Conservation (phyloP, 53 echinoderm and acorn worm genomes). For the Holothuria leucospilota region DNA sequence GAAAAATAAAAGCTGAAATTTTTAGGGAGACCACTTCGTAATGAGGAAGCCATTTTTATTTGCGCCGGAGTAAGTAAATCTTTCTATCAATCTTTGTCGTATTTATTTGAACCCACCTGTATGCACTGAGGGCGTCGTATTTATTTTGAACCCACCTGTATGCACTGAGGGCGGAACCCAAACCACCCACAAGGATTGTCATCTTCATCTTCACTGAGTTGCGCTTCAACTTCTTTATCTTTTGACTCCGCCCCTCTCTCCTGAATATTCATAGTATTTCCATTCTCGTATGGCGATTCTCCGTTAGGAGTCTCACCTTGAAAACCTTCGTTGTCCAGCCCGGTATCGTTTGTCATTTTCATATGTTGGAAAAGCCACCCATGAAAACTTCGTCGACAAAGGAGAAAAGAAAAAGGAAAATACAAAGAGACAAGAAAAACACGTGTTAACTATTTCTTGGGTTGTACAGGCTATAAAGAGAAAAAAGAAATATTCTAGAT, state of each 20-base stretch:
- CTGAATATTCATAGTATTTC: slow-evolving; percentile 5
- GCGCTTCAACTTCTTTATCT: slow-evolving; percentile 4
- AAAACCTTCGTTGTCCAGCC: slow-evolving; percentile 7
- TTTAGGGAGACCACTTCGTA: too few relatives aligned
- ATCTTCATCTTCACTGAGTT: slow-evolving; percentile 30
- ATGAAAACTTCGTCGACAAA: too few relatives aligned
- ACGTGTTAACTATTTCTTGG: too few relatives aligned
- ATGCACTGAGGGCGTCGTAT: slow-evolving; percentile 34
- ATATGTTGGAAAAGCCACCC: too few relatives aligned
- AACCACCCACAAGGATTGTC: slow-evolving; percentile 72
- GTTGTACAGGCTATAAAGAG: too few relatives aligned
- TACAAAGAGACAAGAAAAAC: too few relatives aligned
- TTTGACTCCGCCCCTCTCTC: slow-evolving; percentile 8
- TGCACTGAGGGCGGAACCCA: slow-evolving; percentile 44
- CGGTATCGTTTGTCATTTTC: not conserved
- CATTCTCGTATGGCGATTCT: not conserved
- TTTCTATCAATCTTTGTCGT: too few relatives aligned
- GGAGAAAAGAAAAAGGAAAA: too few relatives aligned
- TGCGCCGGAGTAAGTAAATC: too few relatives aligned
- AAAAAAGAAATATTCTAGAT: too few relatives aligned
- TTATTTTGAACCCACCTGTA: slow-evolving; percentile 28
- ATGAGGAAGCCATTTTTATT: too few relatives aligned
- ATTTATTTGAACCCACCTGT: slow-evolving; percentile 24
- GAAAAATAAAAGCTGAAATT: too few relatives aligned
- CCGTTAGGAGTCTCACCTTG: not conserved